These are phyloP conservation scores for Molossus alvarezi DNA, from an alignment of 2,797 vertebrate species.

Conservation along the genomic window DNA sequence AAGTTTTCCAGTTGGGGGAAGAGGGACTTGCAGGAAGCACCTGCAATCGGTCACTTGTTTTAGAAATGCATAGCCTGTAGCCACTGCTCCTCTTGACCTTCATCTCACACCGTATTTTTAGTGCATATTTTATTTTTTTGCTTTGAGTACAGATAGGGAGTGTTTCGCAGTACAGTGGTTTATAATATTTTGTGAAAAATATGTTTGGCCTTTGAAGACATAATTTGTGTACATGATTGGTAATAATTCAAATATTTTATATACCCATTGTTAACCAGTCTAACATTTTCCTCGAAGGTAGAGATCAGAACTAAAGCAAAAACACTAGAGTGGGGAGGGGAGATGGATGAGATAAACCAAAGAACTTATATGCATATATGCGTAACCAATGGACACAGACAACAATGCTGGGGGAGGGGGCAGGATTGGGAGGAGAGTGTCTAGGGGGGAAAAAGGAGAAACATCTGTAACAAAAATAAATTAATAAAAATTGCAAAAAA, in stretches of 20 bases:
- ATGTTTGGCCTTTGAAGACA: conserved; percentile 82
- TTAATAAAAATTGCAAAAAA: no score
- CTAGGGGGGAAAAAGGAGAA: no score
- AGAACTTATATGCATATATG: no score
- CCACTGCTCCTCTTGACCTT: conserved; percentile 54
- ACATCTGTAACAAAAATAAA: no score
- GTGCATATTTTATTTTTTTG: conserved; percentile 70
- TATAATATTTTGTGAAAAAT: conserved; percentile 85
- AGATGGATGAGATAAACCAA: no score
- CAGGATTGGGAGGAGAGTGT: no score
- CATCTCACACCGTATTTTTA: conserved; percentile 53
- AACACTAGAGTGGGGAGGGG: not conserved
- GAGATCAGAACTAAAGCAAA: conserved; percentile 44
- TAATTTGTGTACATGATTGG: conserved; percentile 71
- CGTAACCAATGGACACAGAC: no score
- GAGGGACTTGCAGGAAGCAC: not conserved
- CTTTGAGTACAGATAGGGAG: conserved; percentile 64
- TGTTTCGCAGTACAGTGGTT: conserved; percentile 68
- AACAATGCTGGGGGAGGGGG: no score
- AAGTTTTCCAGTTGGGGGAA: not conserved
- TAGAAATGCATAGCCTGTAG: conserved; percentile 71
- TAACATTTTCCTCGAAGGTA: conserved; percentile 74
- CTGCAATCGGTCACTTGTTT: not conserved
- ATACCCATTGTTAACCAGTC: conserved; percentile 66
- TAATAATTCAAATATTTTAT: conserved; percentile 84